Evolutionary conservation across 2,113 vertebrate genomes (phyloP), one percentile per base, ranked within the genome.

Genomic region (Carassius auratus): DNA sequence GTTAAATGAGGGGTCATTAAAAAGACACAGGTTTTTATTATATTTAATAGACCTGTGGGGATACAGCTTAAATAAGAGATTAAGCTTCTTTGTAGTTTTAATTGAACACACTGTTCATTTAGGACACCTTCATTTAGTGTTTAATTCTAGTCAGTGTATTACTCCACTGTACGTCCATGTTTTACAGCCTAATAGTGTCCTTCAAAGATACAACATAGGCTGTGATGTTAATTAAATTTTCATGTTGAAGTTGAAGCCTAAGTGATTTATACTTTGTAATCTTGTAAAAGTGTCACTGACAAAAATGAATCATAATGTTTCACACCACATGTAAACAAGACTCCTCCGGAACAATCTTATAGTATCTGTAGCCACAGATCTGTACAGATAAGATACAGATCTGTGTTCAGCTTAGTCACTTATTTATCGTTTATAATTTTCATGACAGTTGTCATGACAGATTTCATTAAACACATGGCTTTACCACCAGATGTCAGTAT

Each of bases 401-500:
- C 30, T 30, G 36, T 42, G 36, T 42, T 42, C 36, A n/a, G 36
- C 69, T 71, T 36, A 71, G 68, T 38, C 17, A 9, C 4, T 9
- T 21, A 42, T 71, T 36, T 30, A 30, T 30, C 1, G 15, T 38
- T 30, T 68, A 17, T 36, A 36, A 21, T 42, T 42, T 17, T 68
- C 8, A 71, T 21, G 1, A 21, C 33, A 71, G 8, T 19, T n/a
- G n/a, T n/a, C n/a, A n/a, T n/a, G n/a, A n/a, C n/a, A 4, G 1
- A 17, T 8, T n/a, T 55, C 33, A 30, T 14, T 66, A 66, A 30
- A 66, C 5, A 14, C 42, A n/a, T 50, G 8, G 42, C 42, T 81
- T 80, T 61, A 23, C 85, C 85, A 82, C 78, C n/a, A 81, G 78
- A 86, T 74, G 85, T 50, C 85, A 86, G 69, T 81, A 50, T 80